Percentiles rank a stretch among this genome's conserved stretches.
Conservation (phyloP, 2,888 invertebrate genomes). For the Tortrix viridana region DNA sequence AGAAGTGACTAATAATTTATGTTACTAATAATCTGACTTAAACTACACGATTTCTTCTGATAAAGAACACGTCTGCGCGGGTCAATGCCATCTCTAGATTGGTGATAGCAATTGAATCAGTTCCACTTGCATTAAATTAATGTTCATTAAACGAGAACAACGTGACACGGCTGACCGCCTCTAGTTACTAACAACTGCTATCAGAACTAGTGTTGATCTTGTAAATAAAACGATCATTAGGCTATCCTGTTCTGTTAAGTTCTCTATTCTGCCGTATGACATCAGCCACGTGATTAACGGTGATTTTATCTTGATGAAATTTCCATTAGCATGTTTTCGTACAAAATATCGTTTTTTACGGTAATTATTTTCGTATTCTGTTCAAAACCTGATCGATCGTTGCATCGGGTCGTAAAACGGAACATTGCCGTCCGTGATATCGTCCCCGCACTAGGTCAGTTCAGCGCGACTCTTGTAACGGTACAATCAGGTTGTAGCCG, state of each 20-base stretch:
- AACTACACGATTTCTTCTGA: slow-evolving; percentile 34
- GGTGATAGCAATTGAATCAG: slow-evolving; percentile 82
- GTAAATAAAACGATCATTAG: slow-evolving; percentile 55
- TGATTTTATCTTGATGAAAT: slow-evolving; percentile 52
- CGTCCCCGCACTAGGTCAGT: slow-evolving; percentile 83
- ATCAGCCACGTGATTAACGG: slow-evolving; percentile 58
- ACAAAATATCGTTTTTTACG: slow-evolving; percentile 33
- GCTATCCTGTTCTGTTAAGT: slow-evolving; percentile 53
- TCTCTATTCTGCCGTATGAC: slow-evolving; percentile 53
- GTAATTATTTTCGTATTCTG: slow-evolving; percentile 41
- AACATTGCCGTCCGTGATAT: slow-evolving; percentile 75
- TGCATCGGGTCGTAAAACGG: slow-evolving; percentile 64
- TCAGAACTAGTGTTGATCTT: slow-evolving; percentile 51
- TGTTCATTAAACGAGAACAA: slow-evolving; percentile 71
- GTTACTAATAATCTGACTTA: neutral
- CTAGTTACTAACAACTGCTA: slow-evolving; percentile 46
- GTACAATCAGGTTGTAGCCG: slow-evolving; percentile 81
- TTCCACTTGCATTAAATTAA: slow-evolving; percentile 82
- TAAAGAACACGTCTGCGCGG: slow-evolving; percentile 67
- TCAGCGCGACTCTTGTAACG: slow-evolving; percentile 80
- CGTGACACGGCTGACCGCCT: slow-evolving; percentile 60
- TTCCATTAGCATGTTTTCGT: slow-evolving; percentile 44
- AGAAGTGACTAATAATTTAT: too few species aligned
- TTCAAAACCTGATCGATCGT: slow-evolving; percentile 53
- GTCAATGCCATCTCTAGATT: slow-evolving; percentile 75